Base-by-base conservation (phyloP, 1,140 invertebrate species). In the Aphelenchoides besseyi region DNA sequence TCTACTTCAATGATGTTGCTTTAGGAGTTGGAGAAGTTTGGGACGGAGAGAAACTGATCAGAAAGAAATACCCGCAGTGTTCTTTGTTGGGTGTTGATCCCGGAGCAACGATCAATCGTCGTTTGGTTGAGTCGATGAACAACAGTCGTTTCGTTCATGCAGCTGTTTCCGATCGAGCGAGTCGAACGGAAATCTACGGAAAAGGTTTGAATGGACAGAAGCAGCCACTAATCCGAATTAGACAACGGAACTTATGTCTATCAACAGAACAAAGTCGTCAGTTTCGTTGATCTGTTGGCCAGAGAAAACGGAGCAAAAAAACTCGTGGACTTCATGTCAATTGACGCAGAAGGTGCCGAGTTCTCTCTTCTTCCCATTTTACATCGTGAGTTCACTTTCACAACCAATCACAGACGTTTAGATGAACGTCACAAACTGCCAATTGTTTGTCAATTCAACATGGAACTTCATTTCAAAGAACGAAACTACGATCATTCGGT, bases 101-200 rank as follows among this genome's bases (percentile, higher is more conserved):
- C 12, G 12, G 12, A 12, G 41, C 41, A 12, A 48, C 41, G 41
- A 48, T 48, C 41, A 48, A 48, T 23, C 41, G 41, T 12, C 41
- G 23, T 12, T 23, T 59, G 5, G 55, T 59, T 18, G 55, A 59
- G 23, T 5, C 55, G 5, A 12, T 8, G 5, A 5, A 5, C 5
- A 59, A 59, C 55, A 59, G 55, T 23, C 55, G 55, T 33, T 59
- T 59, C 18, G 55, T 59, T 18, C 55, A 59, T 23, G 55, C 55
- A 28, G 18, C 18, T 5, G 5, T 59, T 8, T 8, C 55, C 5
- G 55, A 59, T 23, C 5, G 12, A 5, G 12, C 5, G 12, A 23
- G 41, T 23, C 12, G 23, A 23, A 48, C 41, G 41, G 41, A 48
- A 23, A 48, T 48, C 41, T 48, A 48, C 41, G 41, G 41, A 12